Conservation (phyloP, 2,888 invertebrate species). For the Tipula unca region DNA sequence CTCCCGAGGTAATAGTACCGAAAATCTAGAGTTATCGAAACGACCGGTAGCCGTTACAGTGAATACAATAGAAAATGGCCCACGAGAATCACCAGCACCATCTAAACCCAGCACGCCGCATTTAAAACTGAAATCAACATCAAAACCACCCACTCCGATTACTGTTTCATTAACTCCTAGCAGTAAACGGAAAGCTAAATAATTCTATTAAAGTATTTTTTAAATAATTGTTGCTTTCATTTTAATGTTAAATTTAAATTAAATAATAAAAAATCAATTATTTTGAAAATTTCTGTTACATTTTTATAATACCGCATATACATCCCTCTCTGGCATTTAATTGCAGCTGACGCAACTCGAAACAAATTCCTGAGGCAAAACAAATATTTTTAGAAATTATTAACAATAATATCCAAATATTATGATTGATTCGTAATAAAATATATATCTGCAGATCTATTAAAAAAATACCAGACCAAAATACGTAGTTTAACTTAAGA, state of each 20-base stretch:
- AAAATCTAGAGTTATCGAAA: conserved; percentile 39
- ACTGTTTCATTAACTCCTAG: not conserved
- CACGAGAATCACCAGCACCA: not conserved
- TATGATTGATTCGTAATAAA: not conserved
- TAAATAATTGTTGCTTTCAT: conserved; percentile 8
- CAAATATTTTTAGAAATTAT: not conserved
- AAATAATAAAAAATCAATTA: not conserved
- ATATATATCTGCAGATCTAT: not conserved
- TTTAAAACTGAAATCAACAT: not conserved
- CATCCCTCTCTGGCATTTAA: not conserved
- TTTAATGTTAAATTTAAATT: not conserved
- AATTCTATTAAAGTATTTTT: not conserved
- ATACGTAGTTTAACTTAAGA: not conserved
- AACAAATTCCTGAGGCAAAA: not conserved
- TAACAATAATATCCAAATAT: not conserved
- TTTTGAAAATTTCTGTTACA: not conserved
- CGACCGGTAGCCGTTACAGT: conserved; percentile 45
- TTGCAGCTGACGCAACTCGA: not conserved
- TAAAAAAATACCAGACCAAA: not conserved
- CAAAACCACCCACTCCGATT: not conserved
- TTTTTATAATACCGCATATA: not conserved
- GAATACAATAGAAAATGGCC: conserved; percentile 14
- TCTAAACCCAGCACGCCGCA: not conserved
- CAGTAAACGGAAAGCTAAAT: conserved; percentile 1
- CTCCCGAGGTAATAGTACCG: conserved; percentile 56